Evolutionary conservation across 2,888 invertebrate species (phyloP).

Genomic region (Odontocolon sp.): DNA sequence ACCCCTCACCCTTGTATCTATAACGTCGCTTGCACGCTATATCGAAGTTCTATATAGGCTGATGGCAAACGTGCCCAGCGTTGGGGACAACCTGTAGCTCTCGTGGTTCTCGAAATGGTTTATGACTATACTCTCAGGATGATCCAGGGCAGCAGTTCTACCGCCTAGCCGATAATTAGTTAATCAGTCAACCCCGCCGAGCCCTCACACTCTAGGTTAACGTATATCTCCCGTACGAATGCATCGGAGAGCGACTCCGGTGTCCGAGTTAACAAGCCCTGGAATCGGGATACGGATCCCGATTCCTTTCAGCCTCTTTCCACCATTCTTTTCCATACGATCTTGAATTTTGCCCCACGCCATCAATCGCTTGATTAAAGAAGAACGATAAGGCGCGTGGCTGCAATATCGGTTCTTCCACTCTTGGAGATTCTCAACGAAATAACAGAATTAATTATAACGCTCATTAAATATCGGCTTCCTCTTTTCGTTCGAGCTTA

Average conservation of each 20-base stretch:
- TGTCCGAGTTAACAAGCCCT: conserved; percentile 48
- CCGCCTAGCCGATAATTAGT: conserved; percentile 70
- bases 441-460: conserved; percentile 42
- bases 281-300: conserved; percentile 16
- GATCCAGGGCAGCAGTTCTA: conserved; percentile 61
- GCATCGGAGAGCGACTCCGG: conserved; percentile 30
- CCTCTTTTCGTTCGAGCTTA: conserved; percentile 21
- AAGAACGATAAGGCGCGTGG: conserved; percentile 66
- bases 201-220: conserved; percentile 12
- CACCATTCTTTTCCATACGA: conserved; percentile 64
- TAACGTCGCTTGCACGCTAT: background rate
- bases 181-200: conserved; percentile 67
- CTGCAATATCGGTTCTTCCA: conserved; percentile 10
- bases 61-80: conserved; percentile 34
- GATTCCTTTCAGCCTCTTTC: conserved; percentile 41
- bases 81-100: conserved; percentile 60
- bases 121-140: conserved; percentile 62
- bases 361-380: conserved; percentile 74
- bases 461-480: conserved; percentile 42
- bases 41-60: background rate
- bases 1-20: conserved; percentile 24
- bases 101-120: conserved; percentile 59
- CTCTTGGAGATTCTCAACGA: background rate
- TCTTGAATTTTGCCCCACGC: conserved; percentile 42
- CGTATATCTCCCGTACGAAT: background rate